phyloP scores from a whole-genome alignment of 2,888 invertebrate genomes.

The Synanthedon formicaeformis region DNA sequence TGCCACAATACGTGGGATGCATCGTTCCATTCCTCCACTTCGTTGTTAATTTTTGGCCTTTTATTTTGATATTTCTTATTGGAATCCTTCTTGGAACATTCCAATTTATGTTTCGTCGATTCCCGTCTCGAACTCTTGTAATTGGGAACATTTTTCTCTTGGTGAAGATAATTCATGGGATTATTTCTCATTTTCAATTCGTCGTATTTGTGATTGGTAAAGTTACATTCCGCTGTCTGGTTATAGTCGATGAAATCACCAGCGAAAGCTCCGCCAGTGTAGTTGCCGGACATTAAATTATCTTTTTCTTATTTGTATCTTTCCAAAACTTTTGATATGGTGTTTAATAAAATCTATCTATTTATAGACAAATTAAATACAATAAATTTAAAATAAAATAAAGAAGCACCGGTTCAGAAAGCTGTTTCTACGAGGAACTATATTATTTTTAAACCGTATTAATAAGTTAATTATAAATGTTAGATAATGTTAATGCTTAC shows the following conservation, averaged over 20 bases:
- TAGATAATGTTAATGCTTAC: no score
- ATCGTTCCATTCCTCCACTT: conserved; percentile 56
- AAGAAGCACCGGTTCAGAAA: no score
- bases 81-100: conserved; percentile 60
- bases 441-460: no score
- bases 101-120: conserved; percentile 56
- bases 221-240: conserved; percentile 54
- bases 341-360: no score
- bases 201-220: conserved; percentile 54
- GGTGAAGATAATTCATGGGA: conserved; percentile 27
- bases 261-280: conserved; percentile 45
- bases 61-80: conserved; percentile 59
- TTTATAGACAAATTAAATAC: no score
- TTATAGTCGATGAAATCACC: conserved; percentile 59
- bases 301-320: no score
- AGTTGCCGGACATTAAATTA: conserved; percentile 54
- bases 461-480: no score
- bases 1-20: conserved; percentile 49
- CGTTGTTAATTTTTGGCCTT: conserved; percentile 41
- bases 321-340: no score
- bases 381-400: no score
- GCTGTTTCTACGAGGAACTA: no score
- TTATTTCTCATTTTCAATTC: conserved; percentile 58
- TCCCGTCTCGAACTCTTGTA: conserved; percentile 52
- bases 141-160: conserved; percentile 41